Evolutionary conservation across 2,888 invertebrate species (phyloP), one percentile per base, ranked within the genome.

Genomic region (Athripsodes cinereus): DNA sequence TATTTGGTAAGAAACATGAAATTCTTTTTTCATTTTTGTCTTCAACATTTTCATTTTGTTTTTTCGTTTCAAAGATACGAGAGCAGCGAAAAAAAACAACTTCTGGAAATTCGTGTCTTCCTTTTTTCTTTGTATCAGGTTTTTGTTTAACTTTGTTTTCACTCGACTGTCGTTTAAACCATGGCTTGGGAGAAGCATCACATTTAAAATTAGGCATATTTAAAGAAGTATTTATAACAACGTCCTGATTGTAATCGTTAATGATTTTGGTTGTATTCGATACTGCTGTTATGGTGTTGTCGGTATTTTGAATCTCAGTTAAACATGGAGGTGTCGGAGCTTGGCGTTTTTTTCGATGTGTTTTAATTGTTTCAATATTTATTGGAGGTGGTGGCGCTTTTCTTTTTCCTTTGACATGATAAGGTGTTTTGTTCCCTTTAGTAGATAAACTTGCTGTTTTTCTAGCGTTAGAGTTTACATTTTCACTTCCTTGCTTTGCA

Each of bases 391-490:
- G 81, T 0, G 89, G 89, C 0, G 89, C 89, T 67, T 81, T 83
- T 52, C 89, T 73, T 70, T 90, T 90, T 21, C 89, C 89, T 64
- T 87, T 87, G 0, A 89, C 88, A 74, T 89, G 86, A 21, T 76
- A 73, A 2, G 81, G 81, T 10, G 83, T 78, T 64, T 80, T 80
- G 50, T 81, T 79, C 60, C 80, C 80, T 64, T 80, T 79, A 21
- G 81, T 78, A 16, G 78, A 77, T 71, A 85, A 85, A 67, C 84
- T 86, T n/a, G 79, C 77, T 20, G 83, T 82, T 65, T 84, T 74
- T 47, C 84, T 73, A 63, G 78, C 75, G 34, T 76, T 75, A 52
- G 76, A 72, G 22, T 71, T 68, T 64, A 67, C 65, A 52, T 71
- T 70, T 65, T 56, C 56, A n/a, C 35, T 31, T 48, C 53, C 53